Conservation (phyloP, 2,888 invertebrate species). For the Eupithecia centaureata region DNA sequence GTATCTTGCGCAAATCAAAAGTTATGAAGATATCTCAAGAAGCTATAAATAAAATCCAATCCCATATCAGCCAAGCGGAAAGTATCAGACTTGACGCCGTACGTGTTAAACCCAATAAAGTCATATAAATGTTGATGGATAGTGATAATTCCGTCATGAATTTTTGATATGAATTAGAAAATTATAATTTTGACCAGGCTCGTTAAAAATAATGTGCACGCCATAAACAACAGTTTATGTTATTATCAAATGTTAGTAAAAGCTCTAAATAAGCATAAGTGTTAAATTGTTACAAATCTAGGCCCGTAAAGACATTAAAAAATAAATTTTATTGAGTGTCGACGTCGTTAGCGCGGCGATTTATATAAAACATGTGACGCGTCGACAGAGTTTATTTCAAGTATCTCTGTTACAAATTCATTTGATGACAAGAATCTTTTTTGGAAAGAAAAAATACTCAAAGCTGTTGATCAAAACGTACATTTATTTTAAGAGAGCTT, state of each 20-base stretch:
- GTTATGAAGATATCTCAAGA: constrained; percentile 25
- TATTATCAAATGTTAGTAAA: constrained; percentile 52
- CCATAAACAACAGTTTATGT: constrained; percentile 51
- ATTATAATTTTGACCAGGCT: constrained; percentile 40
- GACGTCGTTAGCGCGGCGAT: constrained; percentile 71
- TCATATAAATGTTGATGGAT: constrained; percentile 43
- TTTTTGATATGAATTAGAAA: constrained; percentile 39
- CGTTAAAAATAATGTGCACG: constrained; percentile 1
- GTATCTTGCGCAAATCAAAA: constrained; percentile 10
- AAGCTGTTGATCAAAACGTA: constrained; percentile 4
- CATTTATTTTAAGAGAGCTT: not conserved
- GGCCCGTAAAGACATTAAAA: constrained; percentile 64
- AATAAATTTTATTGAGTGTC: constrained; percentile 71
- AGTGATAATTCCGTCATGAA: constrained; percentile 40
- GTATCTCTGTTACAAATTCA: constrained; percentile 64
- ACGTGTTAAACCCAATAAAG: constrained; percentile 40
- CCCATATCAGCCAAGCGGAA: constrained; percentile 35
- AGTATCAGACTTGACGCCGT: constrained; percentile 34
- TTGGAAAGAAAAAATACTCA: constrained; percentile 50
- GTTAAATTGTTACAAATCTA: constrained; percentile 64
- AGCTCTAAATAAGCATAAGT: constrained; percentile 57
- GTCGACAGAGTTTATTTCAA: constrained; percentile 71
- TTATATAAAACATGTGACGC: constrained; percentile 71
- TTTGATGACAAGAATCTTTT: constrained; percentile 51
- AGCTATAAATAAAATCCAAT: constrained; percentile 40